Evolutionary conservation across 1,140 invertebrate genomes (phyloP), one percentile per base, ranked within the genome.

Genomic region (Philotrypesis tridentata): DNA sequence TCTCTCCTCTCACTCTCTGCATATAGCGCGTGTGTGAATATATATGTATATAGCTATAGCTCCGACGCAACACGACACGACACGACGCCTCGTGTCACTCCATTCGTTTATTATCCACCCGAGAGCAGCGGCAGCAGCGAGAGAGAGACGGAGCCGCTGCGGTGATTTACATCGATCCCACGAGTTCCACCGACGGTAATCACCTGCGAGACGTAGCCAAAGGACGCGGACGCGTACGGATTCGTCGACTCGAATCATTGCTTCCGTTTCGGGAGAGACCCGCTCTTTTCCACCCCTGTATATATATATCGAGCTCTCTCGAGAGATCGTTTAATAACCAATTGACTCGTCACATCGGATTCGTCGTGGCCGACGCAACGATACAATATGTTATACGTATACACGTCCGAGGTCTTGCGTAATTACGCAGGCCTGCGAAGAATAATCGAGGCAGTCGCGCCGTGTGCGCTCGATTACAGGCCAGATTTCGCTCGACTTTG

Each of bases 51-150:
- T 70, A 71, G 60, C 23, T 65, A 65, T 65, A 65, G 27, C 23
- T 27, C 25, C 55, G 14, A 29, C 9, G 61, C 61, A 73, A 72
- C 71, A 74, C 67, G 76, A 31, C 70, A 31, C 60, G 60, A 82
- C 63, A 63, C 77, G 65, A 80, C 48, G 60, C 75, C 60, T 74
- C 29, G 43, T 60, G 79, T 70, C 80, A 78, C 55, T 80, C 40
- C 60, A 67, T 68, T 40, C 61, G n/a, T 73, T 84, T 84, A 77
- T 65, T 43, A 65, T 76, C 17, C 48, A 60, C 6, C 27, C 48
- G 93, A 93, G 91, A 65, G 63, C 3, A 29, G 48, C 48, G 21
- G 48, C 23, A 29, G 27, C 23, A 65, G 60, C 29, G 0, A n/a
- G 14, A 21, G 37, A 29, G 21, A 65, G 23, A 12, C 17, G 31